Evolutionary conservation across 2,797 vertebrate species (phyloP).

Genomic region (Notolabrus celidotus): DNA sequence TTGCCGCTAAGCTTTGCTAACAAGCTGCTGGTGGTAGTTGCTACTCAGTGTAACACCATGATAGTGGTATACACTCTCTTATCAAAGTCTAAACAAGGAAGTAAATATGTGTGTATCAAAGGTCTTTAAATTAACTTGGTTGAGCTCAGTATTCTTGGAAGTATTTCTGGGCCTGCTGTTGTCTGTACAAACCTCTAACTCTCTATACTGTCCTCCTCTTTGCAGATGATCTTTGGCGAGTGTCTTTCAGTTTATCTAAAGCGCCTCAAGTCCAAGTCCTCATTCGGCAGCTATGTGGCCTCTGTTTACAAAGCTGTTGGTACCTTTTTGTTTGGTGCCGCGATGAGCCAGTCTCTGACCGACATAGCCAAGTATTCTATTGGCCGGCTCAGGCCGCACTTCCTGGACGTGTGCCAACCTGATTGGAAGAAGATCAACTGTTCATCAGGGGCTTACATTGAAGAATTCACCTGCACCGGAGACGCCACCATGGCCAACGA

Average conservation of each 20-base stretch:
- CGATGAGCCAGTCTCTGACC: constrained; percentile 97
- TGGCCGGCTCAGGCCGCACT: constrained; percentile 96
- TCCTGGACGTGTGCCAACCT: constrained; percentile 91
- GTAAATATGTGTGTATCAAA: background rate
- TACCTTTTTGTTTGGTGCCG: constrained; percentile 95
- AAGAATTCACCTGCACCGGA: constrained; percentile 89
- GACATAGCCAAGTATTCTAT: constrained; percentile 99
- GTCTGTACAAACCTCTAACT: constrained; percentile 24
- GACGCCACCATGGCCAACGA: constrained; percentile 85
- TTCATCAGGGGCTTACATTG: constrained; percentile 85
- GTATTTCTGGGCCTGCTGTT: constrained; percentile 3
- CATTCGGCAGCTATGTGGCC: constrained; percentile 90
- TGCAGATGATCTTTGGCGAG: constrained; percentile 95
- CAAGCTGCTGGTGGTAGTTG: background rate
- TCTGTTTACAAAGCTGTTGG: constrained; percentile 94
- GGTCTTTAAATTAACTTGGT: background rate
- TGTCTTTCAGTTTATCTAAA: constrained; percentile 90
- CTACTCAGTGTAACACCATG: background rate
- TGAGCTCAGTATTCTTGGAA: background rate
- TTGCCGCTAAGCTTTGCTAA: constrained; percentile 5
- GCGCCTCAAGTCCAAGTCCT: constrained; percentile 91
- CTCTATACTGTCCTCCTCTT: constrained; percentile 13
- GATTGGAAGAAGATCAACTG: constrained; percentile 83
- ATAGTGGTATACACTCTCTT: background rate
- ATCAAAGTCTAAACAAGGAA: background rate